A percentile compares a stretch with the other conserved stretches of the same genome.
Evolutionary conservation across 1,140 invertebrate species (phyloP).

Genomic region (Zaprionus africanus): DNA sequence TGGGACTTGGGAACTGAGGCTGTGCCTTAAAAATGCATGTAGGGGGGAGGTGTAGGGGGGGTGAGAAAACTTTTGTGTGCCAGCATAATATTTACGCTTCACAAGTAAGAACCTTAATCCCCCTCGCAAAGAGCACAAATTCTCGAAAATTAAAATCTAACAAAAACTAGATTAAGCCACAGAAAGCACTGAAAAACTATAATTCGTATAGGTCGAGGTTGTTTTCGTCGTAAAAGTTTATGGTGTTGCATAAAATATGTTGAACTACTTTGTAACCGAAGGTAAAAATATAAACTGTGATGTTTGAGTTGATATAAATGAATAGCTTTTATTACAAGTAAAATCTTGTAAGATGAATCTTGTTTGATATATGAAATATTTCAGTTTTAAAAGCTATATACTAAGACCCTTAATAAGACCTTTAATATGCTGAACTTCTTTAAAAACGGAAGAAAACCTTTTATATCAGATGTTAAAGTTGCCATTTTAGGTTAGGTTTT

Average conservation of each 20-base stretch:
- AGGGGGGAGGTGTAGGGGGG: not conserved
- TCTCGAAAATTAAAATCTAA: slow-evolving; percentile 1
- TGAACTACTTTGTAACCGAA: not conserved
- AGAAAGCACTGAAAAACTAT: not conserved
- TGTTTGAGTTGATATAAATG: too few species aligned
- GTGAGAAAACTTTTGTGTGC: not conserved
- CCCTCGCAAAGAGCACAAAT: not conserved
- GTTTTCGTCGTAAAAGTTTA: not conserved
- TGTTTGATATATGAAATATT: too few species aligned
- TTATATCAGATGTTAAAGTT: not conserved
- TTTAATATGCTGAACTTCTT: too few species aligned
- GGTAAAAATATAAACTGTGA: too few species aligned
- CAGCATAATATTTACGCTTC: slow-evolving; percentile 6
- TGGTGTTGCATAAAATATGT: not conserved
- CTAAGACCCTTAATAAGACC: too few species aligned
- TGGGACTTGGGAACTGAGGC: not conserved
- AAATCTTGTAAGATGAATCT: too few species aligned
- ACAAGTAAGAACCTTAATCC: slow-evolving; percentile 1
- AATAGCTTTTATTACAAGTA: too few species aligned
- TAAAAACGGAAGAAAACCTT: too few species aligned
- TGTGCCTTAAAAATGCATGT: not conserved
- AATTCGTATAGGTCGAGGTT: not conserved
- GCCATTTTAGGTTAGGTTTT: not conserved
- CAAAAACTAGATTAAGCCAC: slow-evolving; percentile 4
- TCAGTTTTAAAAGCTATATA: too few species aligned